Base-by-base conservation (phyloP, 2,797 vertebrate species). In the Pelodytes ibericus region DNA sequence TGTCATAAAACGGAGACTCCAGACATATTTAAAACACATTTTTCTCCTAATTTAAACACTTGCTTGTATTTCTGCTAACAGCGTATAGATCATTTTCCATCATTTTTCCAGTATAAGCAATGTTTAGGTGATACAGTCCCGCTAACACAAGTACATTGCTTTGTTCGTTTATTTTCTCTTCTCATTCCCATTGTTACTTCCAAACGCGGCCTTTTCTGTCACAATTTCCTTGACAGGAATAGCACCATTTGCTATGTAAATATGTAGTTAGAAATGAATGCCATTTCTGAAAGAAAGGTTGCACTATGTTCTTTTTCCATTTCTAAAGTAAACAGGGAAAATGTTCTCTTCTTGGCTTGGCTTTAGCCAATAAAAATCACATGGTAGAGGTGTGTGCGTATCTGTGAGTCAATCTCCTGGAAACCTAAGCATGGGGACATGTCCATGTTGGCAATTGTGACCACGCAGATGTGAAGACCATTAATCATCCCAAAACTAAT, bases 391-490 rank as follows among this genome's bases (percentile, higher is more conserved):
- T 58, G 56, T 68, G 39, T 59, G 41, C 18, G 18, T 74, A 59
- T 27, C 27, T 26, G 39, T 74, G 71, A 59, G 72, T 68, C 36
- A 75, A 44, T 44, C 27, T 56, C 51, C 44, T 67, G 41, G 73
- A n/a, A n/a, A n/a, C n/a, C 64, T 49, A n/a, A 31, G n/a, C 18
- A 16, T 11, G 8, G 31, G 13, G 39, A 24, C 8, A 15, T 39
- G 15, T 66, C 36, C 60, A 73, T 16, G 24, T 33, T 73, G 71
- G 71, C 71, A 72, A 36, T 47, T 30, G 1, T 2, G 33, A 26
- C 44, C 18, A 26, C 47, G 20, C 41, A 72, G 71, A 63, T 72
- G 71, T 73, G 30, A 59, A 24, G 13, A 60, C 33, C n/a, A n/a
- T n/a, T n/a, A 29, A 36, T 49, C n/a, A 36, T 25, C 9, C 20